phyloP scores from a whole-genome alignment of 2,888 invertebrate species.

The Leptopterna dolabrata region DNA sequence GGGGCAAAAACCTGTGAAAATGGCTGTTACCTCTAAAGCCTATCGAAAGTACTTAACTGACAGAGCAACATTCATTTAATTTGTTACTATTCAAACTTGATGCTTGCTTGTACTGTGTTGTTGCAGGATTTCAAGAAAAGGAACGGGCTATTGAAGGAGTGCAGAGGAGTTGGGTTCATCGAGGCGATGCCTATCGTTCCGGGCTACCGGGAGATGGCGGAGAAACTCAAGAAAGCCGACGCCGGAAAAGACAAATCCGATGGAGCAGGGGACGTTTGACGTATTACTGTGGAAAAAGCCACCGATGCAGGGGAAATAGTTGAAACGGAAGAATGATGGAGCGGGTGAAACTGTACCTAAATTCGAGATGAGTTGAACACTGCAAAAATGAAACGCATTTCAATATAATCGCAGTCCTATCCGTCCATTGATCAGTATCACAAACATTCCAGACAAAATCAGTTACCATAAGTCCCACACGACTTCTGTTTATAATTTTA shows the following conservation, averaged over 20 bases:
- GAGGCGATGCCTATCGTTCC: slow-evolving; percentile 48
- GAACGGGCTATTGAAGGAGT: slow-evolving; percentile 32
- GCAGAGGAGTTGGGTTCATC: slow-evolving; percentile 41
- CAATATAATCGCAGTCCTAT: too few relatives aligned
- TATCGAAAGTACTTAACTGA: too few relatives aligned
- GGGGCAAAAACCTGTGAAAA: too few relatives aligned
- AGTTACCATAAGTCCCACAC: too few relatives aligned
- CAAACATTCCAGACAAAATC: too few relatives aligned
- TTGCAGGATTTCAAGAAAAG: slow-evolving; percentile 51
- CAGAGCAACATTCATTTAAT: too few relatives aligned
- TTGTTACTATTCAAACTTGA: too few relatives aligned
- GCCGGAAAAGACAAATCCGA: neutral
- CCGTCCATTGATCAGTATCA: too few relatives aligned
- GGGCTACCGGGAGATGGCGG: slow-evolving; percentile 45
- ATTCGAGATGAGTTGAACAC: neutral
- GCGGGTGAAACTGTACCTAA: neutral
- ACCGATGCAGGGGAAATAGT: neutral
- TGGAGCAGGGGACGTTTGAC: neutral
- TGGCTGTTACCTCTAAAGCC: too few relatives aligned
- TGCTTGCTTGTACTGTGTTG: neutral
- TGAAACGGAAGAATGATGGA: too few relatives aligned
- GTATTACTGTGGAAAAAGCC: neutral
- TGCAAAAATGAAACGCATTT: too few relatives aligned
- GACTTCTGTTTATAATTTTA: too few relatives aligned
- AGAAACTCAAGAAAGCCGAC: slow-evolving; percentile 39